Percentiles rank a stretch among this genome's conserved stretches.
phyloP scores from a whole-genome alignment of 2,888 invertebrate species.

The Protodeltote pygarga region DNA sequence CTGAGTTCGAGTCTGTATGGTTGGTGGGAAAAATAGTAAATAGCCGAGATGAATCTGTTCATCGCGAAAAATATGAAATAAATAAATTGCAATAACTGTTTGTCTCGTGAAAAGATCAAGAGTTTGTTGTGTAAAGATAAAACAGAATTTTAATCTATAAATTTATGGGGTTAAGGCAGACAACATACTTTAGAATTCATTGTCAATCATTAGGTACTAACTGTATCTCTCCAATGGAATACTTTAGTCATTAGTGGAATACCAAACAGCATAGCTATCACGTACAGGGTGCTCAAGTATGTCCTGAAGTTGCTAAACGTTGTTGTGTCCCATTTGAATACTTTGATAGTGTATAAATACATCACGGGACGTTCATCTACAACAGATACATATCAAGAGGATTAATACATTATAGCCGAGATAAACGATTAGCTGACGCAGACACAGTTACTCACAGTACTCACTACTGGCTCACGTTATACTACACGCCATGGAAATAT shows the following conservation, averaged over 20 bases:
- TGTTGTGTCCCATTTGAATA: conserved; percentile 90
- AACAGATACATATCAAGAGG: conserved; percentile 41
- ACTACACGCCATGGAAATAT: no score
- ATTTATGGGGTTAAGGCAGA: no score
- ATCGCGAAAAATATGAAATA: not conserved
- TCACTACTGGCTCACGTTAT: no score
- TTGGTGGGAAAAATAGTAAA: no score
- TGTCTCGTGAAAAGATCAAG: no score
- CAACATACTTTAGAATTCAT: not conserved
- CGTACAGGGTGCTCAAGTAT: conserved; percentile 90
- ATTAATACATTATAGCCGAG: not conserved
- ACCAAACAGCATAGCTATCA: conserved; percentile 89
- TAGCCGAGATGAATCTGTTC: no score
- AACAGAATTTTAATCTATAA: no score
- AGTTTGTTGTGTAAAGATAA: no score
- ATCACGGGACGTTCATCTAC: conserved; percentile 92
- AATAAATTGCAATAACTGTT: no score
- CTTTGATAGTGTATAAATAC: conserved; percentile 91
- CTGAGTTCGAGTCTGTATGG: no score
- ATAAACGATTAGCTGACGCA: no score
- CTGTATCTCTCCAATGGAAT: conserved; percentile 90
- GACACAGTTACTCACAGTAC: no score
- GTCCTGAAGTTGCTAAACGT: conserved; percentile 92
- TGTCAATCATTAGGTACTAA: conserved; percentile 55
- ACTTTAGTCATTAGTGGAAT: conserved; percentile 91